Evolutionary conservation across 2,797 vertebrate genomes (phyloP).

Genomic region (Odontamblyopus lacepedii): DNA sequence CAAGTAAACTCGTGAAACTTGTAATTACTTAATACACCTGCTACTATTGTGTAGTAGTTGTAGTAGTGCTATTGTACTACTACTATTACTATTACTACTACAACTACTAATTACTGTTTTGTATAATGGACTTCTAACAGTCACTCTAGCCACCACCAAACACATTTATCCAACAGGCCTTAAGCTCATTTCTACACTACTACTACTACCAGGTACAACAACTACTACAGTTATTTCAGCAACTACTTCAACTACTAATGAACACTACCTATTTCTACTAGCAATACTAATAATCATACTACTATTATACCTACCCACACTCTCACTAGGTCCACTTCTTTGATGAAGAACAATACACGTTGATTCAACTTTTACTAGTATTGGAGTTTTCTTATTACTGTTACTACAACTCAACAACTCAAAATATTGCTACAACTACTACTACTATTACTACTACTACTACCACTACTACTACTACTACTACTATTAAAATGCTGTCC

Average conservation of each 20-base stretch:
- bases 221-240: background rate
- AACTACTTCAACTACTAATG: background rate
- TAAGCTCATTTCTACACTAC: background rate
- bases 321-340: background rate
- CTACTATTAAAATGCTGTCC: no score
- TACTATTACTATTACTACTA: background rate
- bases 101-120: background rate
- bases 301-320: background rate
- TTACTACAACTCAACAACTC: background rate
- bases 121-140: background rate
- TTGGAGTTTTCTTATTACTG: background rate
- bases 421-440: background rate
- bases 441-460: background rate
- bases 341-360: no score
- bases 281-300: background rate
- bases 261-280: background rate
- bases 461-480: background rate
- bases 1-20: slow-evolving; percentile 60
- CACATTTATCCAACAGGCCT: background rate
- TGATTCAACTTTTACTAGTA: background rate
- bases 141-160: background rate
- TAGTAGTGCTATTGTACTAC: no score
- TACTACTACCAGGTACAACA: background rate
- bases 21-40: no score
- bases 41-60: no score